Evolutionary conservation across 2,888 invertebrate genomes (phyloP), one percentile per base, ranked within the genome.

Genomic region (Calephelis perditalis): DNA sequence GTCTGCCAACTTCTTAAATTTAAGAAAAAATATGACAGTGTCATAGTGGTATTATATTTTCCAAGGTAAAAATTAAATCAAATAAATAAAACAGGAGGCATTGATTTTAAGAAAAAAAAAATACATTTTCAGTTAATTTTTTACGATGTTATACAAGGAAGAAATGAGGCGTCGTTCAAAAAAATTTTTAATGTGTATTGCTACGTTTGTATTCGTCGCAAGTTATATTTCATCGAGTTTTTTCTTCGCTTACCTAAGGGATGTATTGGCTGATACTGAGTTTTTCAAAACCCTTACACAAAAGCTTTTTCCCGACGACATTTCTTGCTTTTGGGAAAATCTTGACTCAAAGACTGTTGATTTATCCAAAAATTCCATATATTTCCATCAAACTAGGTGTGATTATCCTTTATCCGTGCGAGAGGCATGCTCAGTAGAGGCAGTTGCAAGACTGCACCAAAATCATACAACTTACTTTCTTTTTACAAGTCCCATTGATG

Each of bases 211-310:
- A 57, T 63, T 63, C 43, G n/a, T 60, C n/a, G 37, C 46, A 40
- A 63, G 62, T 52, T 63, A 63, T 43, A 55, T 63, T 11, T 54
- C 55, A 15, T 63, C 62, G 8, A 63, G 62, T 54, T 60, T 63
- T 40, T 15, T 60, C 55, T 63, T 63, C 46, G 58, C 62, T 15
- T 63, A 63, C 57, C 55, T 56, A 10, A 63, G 62, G 60, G 57
- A 60, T 10, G 58, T 60, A 57, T 47, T 54, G 6, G 15, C 26
- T 11, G 15, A 52, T 26, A 52, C 49, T 26, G 35, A 52, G 10
- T 52, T 52, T 52, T 52, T 52, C 8, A 15, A 52, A 11, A 26
- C 15, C 26, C 49, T 52, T 10, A 15, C 43, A 40, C 55, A 47
- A 26, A 5, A 52, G 11, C 44, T 45, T 44, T 40, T 60, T 12